Evolutionary conservation across 2,797 vertebrate species (phyloP), one percentile per base, ranked within the genome.

Genomic region (Pelodytes ibericus): DNA sequence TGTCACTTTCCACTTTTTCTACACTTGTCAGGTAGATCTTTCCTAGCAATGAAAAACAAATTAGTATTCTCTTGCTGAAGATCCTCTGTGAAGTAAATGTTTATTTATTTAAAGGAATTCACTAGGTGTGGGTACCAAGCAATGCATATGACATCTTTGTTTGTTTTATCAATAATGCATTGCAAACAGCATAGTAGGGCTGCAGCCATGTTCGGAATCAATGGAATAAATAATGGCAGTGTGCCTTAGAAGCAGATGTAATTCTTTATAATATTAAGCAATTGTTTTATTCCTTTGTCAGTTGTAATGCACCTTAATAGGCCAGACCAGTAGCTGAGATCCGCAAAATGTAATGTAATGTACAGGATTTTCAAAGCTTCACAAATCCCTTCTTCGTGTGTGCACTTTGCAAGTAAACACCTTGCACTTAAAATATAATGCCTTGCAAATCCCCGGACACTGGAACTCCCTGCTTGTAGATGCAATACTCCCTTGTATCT

Each of bases 141-240:
- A 16, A 57, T 29, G 29, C 61, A 63, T 33, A 41, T 51, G n/a
- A 63, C 71, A 25, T 20, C 36, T 33, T 25, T 67, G 26, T 74
- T 59, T 30, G 22, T 51, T 11, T 49, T 59, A 20, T 64, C 61
- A 26, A 39, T 63, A 8, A 64, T 56, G 30, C 6, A 33, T 30
- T 44, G 31, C 60, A 63, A 8, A 73, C 29, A 53, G 47, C n/a
- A 62, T 29, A 33, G 64, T 64, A 41, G 15, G 26, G 47, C 27
- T 31, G 30, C 27, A 33, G 33, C 47, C 25, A 56, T 56, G 56
- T 63, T 64, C 64, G 47, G 70, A 22, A 72, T 49, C 41, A 26
- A 60, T 10, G 2, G 59, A 63, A 30, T 72, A 25, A 63, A 33
- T 27, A 60, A 29, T 63, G 29, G 2, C 1, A 16, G 39, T 51